Evolutionary conservation across 2,797 vertebrate genomes (phyloP), one percentile per base, ranked within the genome.

Genomic region (Triplophysa bombifrons): DNA sequence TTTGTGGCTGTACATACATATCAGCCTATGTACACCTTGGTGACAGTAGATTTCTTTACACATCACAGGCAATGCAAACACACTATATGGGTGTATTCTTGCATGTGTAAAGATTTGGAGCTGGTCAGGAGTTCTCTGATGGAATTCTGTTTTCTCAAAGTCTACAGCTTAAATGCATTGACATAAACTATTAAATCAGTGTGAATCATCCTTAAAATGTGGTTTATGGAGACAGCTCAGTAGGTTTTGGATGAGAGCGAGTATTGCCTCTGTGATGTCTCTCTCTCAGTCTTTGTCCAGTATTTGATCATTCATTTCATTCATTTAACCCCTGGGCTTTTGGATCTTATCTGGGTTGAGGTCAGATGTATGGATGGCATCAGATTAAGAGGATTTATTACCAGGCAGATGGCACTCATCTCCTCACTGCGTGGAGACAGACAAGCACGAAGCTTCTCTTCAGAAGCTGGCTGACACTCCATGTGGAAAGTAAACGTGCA

Each of bases 381-480:
- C 73, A 78, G 77, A 68, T 63, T 67, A 64, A 72, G 74, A 55
- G 77, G 75, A 74, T 80, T 82, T 82, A 82, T 80, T 80, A 38
- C 82, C 80, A 82, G 78, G 80, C 84, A 82, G 85, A 80, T 86
- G 83, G 76, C 80, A 72, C 80, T 83, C 70, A 72, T 80, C 67
- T 66, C 14, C 67, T 61, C 16, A 61, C 77, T 78, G 70, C 64
- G 72, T 80, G 82, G 80, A 82, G 77, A 82, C 67, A 74, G 76
- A 81, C 51, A 22, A 82, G 69, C 46, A 41, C 67, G 50, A 76
- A 79, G 51, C 60, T 41, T 85, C 82, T 51, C 70, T 71, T 74
- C 53, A 46, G 20, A 55, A 70, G n/a, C 50, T 66, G 60, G 53
- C 63, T 30, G 53, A 44, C 67, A 13, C 41, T 73, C 69, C 72